Conservation (phyloP, 2,113 vertebrate species). For the Coptodon rendalli region DNA sequence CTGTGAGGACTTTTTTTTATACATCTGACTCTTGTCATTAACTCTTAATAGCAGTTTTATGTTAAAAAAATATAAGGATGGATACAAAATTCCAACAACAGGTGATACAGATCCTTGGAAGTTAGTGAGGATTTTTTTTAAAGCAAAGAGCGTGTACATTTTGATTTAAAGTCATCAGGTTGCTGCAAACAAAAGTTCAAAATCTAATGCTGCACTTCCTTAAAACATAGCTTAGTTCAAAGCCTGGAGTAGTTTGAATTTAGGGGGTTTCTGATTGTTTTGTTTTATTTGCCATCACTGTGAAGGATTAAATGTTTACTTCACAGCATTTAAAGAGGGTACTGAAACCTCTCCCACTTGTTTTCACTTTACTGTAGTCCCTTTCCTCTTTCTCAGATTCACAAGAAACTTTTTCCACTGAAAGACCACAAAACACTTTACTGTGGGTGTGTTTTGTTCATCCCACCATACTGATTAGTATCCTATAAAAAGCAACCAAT, state of each 20-base stretch:
- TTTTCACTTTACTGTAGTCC: slow-evolving; percentile 2
- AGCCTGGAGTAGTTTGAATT: background rate
- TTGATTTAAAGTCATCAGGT: background rate
- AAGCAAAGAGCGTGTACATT: background rate
- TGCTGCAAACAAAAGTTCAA: background rate
- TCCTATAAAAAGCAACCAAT: background rate
- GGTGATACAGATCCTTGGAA: background rate
- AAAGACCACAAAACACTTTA: background rate
- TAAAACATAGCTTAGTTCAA: background rate
- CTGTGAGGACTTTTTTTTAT: background rate
- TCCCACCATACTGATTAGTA: background rate
- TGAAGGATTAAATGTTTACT: background rate
- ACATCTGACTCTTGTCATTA: background rate
- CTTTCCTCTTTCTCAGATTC: slow-evolving; percentile 15
- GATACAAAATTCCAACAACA: background rate
- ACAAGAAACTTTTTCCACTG: background rate
- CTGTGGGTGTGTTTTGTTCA: background rate
- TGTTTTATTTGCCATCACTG: background rate
- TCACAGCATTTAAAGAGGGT: background rate
- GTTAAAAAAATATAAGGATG: background rate
- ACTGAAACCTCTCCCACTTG: slow-evolving; percentile 11
- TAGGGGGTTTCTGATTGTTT: background rate
- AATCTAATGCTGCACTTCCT: background rate
- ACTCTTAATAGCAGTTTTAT: background rate
- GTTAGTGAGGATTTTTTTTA: background rate